Conservation (phyloP, 2,113 vertebrate genomes). For the Polypterus senegalus region DNA sequence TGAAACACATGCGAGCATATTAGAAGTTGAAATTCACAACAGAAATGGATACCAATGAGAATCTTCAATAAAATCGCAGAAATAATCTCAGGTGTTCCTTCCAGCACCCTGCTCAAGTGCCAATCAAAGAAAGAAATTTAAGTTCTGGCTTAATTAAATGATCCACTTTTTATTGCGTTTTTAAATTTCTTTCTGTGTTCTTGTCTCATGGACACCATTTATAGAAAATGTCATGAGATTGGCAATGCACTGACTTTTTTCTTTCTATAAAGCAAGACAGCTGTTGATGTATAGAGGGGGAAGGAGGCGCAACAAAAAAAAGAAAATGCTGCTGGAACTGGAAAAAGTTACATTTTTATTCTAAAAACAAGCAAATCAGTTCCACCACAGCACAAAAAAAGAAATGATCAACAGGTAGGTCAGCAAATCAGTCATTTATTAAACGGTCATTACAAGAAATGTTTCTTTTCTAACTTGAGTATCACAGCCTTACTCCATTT, state of each 20-base stretch:
- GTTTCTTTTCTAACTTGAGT: background rate
- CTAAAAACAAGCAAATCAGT: constrained; percentile 57
- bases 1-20: too few species aligned
- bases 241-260: constrained; percentile 67
- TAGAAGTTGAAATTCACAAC: too few species aligned
- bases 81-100: too few species aligned
- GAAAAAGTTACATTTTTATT: constrained; percentile 71
- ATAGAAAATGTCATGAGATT: constrained; percentile 74
- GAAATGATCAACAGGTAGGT: constrained; percentile 52
- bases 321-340: constrained; percentile 64
- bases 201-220: constrained; percentile 61
- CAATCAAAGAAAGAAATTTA: constrained; percentile 59
- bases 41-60: too few species aligned
- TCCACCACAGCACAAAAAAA: constrained; percentile 66
- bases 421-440: constrained; percentile 61
- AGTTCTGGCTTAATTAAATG: constrained; percentile 44
- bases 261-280: constrained; percentile 75
- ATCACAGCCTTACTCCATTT: too few species aligned
- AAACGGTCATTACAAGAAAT: constrained; percentile 59
- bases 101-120: constrained; percentile 17
- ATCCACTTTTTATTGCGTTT: constrained; percentile 49
- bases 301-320: constrained; percentile 27
- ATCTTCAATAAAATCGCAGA: too few species aligned
- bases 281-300: constrained; percentile 42
- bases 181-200: constrained; percentile 49